A percentile compares a stretch with the other conserved stretches of the same genome.
These are phyloP conservation scores for Struthio camelus DNA, from an alignment of 2,113 vertebrate species.

Conservation along the genomic window DNA sequence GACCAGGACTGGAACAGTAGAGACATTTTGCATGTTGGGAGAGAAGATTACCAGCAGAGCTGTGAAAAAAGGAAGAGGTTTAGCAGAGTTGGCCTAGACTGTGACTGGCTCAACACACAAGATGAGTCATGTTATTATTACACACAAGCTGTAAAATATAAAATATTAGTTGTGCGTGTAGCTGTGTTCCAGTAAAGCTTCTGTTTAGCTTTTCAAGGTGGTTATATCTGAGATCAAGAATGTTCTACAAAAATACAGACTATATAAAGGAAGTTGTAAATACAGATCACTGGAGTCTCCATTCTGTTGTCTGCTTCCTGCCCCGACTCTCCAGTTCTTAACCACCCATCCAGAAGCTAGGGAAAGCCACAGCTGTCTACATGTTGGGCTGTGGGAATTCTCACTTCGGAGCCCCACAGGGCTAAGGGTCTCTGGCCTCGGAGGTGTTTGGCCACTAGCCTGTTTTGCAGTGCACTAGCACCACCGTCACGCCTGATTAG, in stretches of 20 bases:
- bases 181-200: background rate
- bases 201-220: background rate
- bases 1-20: accelerated
- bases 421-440: background rate
- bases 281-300: background rate
- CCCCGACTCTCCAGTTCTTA: background rate
- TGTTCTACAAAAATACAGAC: background rate
- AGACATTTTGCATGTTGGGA: background rate
- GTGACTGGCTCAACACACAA: background rate
- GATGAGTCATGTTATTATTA: background rate
- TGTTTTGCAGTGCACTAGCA: background rate
- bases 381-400: background rate
- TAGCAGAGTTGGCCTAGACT: background rate
- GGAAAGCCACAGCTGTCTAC: background rate
- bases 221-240: background rate
- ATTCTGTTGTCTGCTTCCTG: background rate
- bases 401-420: background rate
- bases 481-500: background rate
- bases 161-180: background rate
- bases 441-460: background rate
- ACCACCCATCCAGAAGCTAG: background rate
- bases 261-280: background rate
- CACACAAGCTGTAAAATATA: background rate
- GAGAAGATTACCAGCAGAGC: background rate
- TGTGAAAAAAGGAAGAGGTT: background rate